Conservation (phyloP, 1,140 invertebrate species). For the Nasonia longicornis region DNA sequence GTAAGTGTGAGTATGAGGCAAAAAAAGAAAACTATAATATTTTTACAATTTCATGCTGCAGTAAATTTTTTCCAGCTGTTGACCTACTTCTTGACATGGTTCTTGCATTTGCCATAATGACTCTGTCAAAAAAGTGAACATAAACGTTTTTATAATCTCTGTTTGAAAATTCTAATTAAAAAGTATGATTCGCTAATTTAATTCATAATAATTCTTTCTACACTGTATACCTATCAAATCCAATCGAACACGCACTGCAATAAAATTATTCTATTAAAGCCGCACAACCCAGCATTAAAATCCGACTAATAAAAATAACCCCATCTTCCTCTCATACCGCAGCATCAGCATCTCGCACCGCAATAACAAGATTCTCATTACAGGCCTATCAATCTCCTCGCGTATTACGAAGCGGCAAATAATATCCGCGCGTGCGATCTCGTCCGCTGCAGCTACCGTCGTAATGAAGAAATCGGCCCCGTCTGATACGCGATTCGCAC, state of each 20-base stretch:
- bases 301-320: background rate
- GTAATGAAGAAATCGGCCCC: conserved; percentile 33
- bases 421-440: conserved; percentile 19
- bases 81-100: background rate
- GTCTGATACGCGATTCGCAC: conserved; percentile 17
- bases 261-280: background rate
- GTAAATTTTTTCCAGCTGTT: background rate
- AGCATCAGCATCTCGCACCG: background rate
- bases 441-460: background rate
- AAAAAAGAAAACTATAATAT: background rate
- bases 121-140: background rate
- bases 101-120: background rate
- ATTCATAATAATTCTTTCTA: too few relatives aligned
- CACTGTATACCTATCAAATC: too few relatives aligned
- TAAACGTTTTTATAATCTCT: background rate
- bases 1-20: background rate
- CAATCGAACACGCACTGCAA: background rate
- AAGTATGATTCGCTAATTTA: too few relatives aligned
- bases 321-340: background rate
- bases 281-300: background rate
- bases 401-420: background rate
- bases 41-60: background rate
- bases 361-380: conserved; percentile 14
- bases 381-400: background rate
- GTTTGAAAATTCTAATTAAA: background rate